Evolutionary conservation across 2,113 vertebrate genomes (phyloP).

Genomic region (Lontra canadensis): DNA sequence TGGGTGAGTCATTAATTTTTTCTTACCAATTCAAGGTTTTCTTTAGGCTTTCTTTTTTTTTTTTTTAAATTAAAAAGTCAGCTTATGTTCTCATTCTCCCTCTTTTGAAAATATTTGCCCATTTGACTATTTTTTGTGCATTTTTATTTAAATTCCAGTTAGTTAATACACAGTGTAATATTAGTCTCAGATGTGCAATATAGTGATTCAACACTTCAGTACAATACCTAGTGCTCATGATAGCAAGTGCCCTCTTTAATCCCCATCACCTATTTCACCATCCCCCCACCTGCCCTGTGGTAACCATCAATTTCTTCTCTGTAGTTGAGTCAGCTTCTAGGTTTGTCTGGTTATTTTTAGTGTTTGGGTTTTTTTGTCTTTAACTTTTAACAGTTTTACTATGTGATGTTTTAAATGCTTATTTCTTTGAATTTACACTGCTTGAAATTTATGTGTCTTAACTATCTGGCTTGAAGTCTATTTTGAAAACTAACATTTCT

Average conservation of each 20-base stretch:
- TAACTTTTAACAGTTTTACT: neutral
- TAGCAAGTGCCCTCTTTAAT: neutral
- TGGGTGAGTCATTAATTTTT: neutral
- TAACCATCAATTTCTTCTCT: neutral
- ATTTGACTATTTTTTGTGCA: neutral
- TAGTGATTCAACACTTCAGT: neutral
- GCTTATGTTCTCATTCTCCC: neutral
- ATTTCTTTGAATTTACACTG: neutral
- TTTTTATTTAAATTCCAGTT: neutral
- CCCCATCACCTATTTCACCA: neutral
- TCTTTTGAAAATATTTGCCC: neutral
- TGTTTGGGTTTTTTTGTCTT: neutral
- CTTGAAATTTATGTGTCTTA: neutral
- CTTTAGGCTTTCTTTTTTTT: neutral
- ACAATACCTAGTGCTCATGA: neutral
- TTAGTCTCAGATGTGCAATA: neutral
- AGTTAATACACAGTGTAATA: neutral
- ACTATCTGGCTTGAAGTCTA: neutral
- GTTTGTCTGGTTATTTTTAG: neutral
- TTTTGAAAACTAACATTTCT: neutral
- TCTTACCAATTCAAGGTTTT: neutral
- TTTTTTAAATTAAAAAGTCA: neutral
- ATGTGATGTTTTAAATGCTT: neutral
- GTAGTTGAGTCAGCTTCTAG: neutral
- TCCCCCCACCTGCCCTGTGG: neutral